Evolutionary conservation across 2,888 invertebrate genomes (phyloP).

Genomic region (Tineola bisselliella): DNA sequence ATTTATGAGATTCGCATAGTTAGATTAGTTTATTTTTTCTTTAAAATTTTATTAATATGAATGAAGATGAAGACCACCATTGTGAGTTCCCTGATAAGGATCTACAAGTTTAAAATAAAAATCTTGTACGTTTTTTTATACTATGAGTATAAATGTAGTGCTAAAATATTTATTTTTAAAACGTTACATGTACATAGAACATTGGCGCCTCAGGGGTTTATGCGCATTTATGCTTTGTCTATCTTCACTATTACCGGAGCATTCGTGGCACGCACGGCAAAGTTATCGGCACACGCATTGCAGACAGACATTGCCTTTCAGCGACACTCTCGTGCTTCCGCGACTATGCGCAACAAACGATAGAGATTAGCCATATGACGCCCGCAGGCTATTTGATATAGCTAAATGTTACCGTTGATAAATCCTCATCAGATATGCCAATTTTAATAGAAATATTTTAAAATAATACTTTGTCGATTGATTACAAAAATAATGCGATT

Average conservation of each 20-base stretch:
- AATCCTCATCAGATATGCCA: neutral
- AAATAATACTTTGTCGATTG: neutral
- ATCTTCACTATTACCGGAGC: neutral
- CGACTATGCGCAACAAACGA: neutral
- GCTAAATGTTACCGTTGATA: slow-evolving; percentile 26
- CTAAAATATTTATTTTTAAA: neutral
- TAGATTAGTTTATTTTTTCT: neutral
- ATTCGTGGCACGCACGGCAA: neutral
- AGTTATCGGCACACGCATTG: slow-evolving; percentile 9
- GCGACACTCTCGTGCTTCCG: slow-evolving; percentile 1
- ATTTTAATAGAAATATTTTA: neutral
- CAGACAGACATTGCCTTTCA: slow-evolving; percentile 7
- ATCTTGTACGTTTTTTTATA: neutral
- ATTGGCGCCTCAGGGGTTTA: neutral
- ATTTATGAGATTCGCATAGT: slow-evolving; percentile 11
- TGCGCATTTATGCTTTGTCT: neutral
- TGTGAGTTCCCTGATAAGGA: neutral
- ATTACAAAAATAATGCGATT: neutral
- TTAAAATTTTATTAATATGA: neutral
- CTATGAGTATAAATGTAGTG: too few relatives aligned
- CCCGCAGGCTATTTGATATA: slow-evolving; percentile 63
- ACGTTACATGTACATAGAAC: neutral
- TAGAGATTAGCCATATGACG: slow-evolving; percentile 28
- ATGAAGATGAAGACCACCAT: slow-evolving; percentile 1
- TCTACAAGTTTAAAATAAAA: neutral